A percentile compares a stretch with the other conserved stretches of the same genome.
These are phyloP conservation scores for Microplitis deprimator DNA, from an alignment of 2,888 invertebrate genomes.

Conservation along the genomic window DNA sequence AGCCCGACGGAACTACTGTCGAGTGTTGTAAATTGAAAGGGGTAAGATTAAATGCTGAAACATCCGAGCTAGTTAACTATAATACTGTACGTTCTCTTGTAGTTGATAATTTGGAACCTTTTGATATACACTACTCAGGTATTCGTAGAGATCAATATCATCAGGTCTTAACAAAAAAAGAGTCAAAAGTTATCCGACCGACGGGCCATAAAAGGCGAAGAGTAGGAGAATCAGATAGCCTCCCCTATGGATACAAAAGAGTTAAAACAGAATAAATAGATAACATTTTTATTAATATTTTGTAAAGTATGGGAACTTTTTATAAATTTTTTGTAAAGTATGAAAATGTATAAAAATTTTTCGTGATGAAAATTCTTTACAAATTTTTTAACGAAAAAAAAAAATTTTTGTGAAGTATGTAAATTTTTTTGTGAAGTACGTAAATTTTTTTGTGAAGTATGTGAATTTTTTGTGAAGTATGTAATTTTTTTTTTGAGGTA, in stretches of 20 bases:
- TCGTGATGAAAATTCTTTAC: no score
- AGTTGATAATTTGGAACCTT: no score
- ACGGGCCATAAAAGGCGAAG: background rate
- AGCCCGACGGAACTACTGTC: background rate
- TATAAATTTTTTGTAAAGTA: no score
- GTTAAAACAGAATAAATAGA: background rate
- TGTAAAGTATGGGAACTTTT: no score
- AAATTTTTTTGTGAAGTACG: no score
- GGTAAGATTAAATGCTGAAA: constrained; percentile 43
- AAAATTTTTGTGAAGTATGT: no score
- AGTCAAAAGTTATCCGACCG: background rate
- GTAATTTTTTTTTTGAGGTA: no score
- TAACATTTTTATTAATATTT: no score
- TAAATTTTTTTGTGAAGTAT: no score
- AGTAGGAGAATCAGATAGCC: background rate
- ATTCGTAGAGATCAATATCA: background rate
- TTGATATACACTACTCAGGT: background rate
- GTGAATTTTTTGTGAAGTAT: no score
- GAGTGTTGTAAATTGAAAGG: constrained; percentile 53
- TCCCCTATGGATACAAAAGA: background rate
- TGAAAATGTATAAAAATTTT: no score
- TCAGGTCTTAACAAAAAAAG: background rate
- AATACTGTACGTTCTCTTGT: constrained; percentile 7
- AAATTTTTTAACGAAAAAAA: no score
- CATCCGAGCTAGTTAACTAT: constrained; percentile 10